Evolutionary conservation across 2,888 invertebrate genomes (phyloP).

Genomic region (Drosophila barbarae): DNA sequence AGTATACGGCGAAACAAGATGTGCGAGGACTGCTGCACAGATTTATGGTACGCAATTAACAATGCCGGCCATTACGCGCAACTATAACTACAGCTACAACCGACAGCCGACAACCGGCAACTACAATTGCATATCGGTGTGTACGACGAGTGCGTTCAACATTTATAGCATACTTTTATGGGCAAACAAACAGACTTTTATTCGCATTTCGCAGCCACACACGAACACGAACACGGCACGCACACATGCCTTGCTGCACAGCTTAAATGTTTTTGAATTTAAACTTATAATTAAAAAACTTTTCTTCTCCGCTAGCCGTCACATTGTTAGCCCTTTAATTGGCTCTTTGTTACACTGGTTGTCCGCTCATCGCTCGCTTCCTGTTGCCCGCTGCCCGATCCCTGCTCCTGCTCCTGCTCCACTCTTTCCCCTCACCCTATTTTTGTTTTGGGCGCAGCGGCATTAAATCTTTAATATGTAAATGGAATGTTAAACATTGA

Average conservation of each 20-base stretch:
- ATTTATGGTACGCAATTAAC: conserved; percentile 69
- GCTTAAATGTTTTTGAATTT: conserved; percentile 65
- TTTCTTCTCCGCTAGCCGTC: conserved; percentile 39
- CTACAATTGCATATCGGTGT: conserved; percentile 32
- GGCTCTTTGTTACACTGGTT: conserved; percentile 61
- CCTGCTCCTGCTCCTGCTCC: background rate
- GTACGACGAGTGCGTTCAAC: conserved; percentile 29
- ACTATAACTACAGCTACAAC: conserved; percentile 44
- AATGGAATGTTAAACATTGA: conserved; percentile 71
- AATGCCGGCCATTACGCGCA: conserved; percentile 61
- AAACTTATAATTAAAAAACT: conserved; percentile 72
- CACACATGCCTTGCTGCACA: background rate
- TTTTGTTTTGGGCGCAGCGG: conserved; percentile 16
- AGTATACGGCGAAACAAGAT: conserved; percentile 54
- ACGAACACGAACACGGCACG: background rate
- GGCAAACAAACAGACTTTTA: conserved; percentile 65
- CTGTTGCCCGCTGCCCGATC: background rate
- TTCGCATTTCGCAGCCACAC: conserved; percentile 49
- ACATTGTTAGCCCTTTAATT: conserved; percentile 71
- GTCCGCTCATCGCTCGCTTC: conserved; percentile 14
- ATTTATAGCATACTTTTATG: conserved; percentile 66
- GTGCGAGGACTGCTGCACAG: conserved; percentile 59
- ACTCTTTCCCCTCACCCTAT: conserved; percentile 5
- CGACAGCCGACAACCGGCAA: conserved; percentile 17
- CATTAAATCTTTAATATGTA: conserved; percentile 69